These are phyloP conservation scores for Tychaedon coryphoeus DNA, from an alignment of 2,113 vertebrate species.

Conservation along the genomic window DNA sequence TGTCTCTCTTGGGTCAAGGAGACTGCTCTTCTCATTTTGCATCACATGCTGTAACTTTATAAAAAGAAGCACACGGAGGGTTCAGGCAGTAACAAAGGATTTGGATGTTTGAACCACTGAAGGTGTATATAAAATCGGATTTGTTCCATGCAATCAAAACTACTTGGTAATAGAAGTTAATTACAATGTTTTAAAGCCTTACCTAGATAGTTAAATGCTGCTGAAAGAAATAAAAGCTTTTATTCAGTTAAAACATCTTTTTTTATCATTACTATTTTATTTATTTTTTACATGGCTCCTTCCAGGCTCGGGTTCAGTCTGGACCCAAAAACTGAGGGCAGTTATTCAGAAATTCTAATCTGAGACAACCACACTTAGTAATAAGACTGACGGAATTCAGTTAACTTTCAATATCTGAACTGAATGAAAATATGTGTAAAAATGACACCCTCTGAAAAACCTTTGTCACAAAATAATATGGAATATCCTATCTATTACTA, in stretches of 20 bases:
- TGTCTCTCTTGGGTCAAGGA: slow-evolving; percentile 30
- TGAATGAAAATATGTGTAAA: neutral
- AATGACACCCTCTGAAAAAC: neutral
- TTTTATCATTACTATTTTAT: neutral
- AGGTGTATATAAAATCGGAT: neutral
- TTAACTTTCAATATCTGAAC: neutral
- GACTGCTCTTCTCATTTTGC: neutral
- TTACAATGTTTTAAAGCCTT: neutral
- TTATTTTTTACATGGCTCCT: neutral
- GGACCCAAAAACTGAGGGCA: neutral
- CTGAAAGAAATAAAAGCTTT: neutral
- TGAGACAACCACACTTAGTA: neutral
- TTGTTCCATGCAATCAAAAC: neutral
- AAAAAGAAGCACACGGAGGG: neutral
- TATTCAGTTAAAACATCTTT: neutral
- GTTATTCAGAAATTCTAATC: neutral
- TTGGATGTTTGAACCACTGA: neutral
- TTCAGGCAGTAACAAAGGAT: neutral
- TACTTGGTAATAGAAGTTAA: neutral
- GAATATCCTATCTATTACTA: neutral
- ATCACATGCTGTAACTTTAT: neutral
- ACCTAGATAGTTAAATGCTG: neutral
- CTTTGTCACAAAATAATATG: neutral
- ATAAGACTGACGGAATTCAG: neutral
- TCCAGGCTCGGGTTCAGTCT: neutral